A percentile compares a stretch with the other conserved stretches of the same genome.
Evolutionary conservation across 2,797 vertebrate species (phyloP).

Genomic region (Protonibea diacanthus): DNA sequence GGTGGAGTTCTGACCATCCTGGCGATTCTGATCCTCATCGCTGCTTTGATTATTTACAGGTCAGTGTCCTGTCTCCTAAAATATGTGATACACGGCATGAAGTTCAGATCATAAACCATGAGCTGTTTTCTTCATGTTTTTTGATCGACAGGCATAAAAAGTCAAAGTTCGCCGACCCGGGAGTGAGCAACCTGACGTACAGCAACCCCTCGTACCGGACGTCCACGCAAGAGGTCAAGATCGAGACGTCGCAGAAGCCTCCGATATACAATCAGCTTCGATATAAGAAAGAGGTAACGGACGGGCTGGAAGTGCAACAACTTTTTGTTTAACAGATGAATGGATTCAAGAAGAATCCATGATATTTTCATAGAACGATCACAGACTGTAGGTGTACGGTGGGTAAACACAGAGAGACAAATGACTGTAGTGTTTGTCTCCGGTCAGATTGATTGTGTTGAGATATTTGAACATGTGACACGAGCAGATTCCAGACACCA

Average conservation of each 20-base stretch:
- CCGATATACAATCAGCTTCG: conserved; percentile 95
- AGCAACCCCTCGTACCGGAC: conserved; percentile 98
- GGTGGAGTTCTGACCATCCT: conserved; percentile 93
- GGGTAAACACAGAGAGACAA: conserved; percentile 42
- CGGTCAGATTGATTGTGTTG: conserved; percentile 27
- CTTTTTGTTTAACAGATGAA: conserved; percentile 19
- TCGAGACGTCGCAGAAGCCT: conserved; percentile 93
- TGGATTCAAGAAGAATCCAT: conserved; percentile 55
- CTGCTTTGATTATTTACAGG: conserved; percentile 95
- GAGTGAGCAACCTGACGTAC: conserved; percentile 95
- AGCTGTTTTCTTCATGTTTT: background rate
- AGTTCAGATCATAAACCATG: background rate
- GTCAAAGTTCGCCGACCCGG: conserved; percentile 94
- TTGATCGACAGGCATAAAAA: conserved; percentile 91
- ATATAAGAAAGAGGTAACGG: conserved; percentile 95
- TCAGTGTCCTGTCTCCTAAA: conserved; percentile 61
- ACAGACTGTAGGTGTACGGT: conserved; percentile 30
- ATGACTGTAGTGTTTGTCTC: conserved; percentile 38
- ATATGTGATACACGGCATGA: background rate
- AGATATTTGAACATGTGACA: conserved; percentile 26
- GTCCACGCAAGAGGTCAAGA: conserved; percentile 98
- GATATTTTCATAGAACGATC: conserved; percentile 29
- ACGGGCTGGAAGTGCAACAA: too few species aligned
- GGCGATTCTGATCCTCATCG: conserved; percentile 92
- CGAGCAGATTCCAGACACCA: conserved; percentile 20